These are phyloP conservation scores for Pyrocoelia pectoralis DNA, from an alignment of 2,888 invertebrate genomes.

Conservation along the genomic window DNA sequence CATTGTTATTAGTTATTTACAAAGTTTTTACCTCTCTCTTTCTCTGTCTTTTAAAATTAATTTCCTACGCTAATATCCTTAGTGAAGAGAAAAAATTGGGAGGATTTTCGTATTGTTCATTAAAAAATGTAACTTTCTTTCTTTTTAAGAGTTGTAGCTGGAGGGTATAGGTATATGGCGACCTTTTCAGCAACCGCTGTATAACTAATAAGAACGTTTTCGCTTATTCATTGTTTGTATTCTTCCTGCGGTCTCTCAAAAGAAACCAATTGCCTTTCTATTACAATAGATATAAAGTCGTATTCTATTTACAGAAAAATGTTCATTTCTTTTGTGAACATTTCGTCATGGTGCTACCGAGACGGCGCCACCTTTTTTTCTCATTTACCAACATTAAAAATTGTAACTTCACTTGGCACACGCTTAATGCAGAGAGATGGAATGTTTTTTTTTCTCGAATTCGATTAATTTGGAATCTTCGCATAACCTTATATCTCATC, in stretches of 20 bases:
- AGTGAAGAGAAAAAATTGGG: background rate
- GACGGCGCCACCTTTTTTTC: constrained; percentile 41
- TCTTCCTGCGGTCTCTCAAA: constrained; percentile 45
- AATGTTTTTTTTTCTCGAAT: constrained; percentile 28
- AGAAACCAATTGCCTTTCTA: constrained; percentile 43
- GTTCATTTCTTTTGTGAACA: constrained; percentile 44
- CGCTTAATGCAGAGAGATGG: constrained; percentile 3
- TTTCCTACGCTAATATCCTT: constrained; percentile 13
- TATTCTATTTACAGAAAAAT: constrained; percentile 42
- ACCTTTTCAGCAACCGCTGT: constrained; percentile 20
- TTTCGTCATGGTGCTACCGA: constrained; percentile 47
- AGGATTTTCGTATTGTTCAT: constrained; percentile 7
- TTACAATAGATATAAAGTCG: constrained; percentile 40
- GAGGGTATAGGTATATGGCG: constrained; percentile 7
- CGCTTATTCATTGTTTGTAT: constrained; percentile 54
- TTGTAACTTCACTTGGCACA: constrained; percentile 9
- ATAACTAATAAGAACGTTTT: constrained; percentile 50
- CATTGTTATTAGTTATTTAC: constrained; percentile 37
- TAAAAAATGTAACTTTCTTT: constrained; percentile 8
- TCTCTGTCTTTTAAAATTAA: constrained; percentile 12
- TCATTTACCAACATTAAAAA: background rate
- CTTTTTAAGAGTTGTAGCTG: background rate
- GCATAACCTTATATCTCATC: constrained; percentile 32
- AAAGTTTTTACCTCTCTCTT: constrained; percentile 16
- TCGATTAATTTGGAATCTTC: constrained; percentile 22